phyloP scores from a whole-genome alignment of 2,113 vertebrate species.

The Erinaceus europaeus region DNA sequence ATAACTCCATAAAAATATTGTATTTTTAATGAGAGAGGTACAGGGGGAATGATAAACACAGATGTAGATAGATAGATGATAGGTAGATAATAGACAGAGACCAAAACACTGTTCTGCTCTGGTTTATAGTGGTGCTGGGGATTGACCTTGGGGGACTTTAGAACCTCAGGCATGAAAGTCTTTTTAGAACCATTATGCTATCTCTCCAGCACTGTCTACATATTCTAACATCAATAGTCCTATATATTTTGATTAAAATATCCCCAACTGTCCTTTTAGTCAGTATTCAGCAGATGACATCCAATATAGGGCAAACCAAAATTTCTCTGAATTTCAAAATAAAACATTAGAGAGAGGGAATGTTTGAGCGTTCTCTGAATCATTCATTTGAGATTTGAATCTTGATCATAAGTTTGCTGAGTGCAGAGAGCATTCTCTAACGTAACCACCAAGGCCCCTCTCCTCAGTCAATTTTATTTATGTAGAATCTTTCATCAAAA shows the following conservation, averaged over 20 bases:
- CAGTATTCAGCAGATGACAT: not conserved
- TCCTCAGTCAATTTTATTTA: conserved; percentile 73
- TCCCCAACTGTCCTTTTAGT: not conserved
- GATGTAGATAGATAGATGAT: too few species aligned
- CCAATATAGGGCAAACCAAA: not conserved
- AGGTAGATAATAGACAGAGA: too few species aligned
- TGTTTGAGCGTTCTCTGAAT: not conserved
- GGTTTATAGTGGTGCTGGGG: too few species aligned
- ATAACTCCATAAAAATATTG: too few species aligned
- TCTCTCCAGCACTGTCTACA: too few species aligned
- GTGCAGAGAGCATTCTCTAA: conserved; percentile 26
- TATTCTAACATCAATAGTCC: not conserved
- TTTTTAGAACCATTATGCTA: too few species aligned
- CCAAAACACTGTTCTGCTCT: too few species aligned
- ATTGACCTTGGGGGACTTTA: too few species aligned
- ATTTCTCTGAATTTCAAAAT: conserved; percentile 30
- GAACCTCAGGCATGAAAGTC: too few species aligned
- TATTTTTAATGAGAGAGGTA: too few species aligned
- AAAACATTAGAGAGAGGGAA: conserved; percentile 18
- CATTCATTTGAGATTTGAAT: conserved; percentile 41
- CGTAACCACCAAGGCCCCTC: conserved; percentile 29
- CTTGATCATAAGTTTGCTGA: conserved; percentile 44
- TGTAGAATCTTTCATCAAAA: conserved; percentile 76
- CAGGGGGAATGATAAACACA: too few species aligned
- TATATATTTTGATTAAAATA: conserved; percentile 10